These are phyloP conservation scores for Brachyhypopomus gauderio DNA, from an alignment of 2,113 vertebrate species.

Conservation along the genomic window DNA sequence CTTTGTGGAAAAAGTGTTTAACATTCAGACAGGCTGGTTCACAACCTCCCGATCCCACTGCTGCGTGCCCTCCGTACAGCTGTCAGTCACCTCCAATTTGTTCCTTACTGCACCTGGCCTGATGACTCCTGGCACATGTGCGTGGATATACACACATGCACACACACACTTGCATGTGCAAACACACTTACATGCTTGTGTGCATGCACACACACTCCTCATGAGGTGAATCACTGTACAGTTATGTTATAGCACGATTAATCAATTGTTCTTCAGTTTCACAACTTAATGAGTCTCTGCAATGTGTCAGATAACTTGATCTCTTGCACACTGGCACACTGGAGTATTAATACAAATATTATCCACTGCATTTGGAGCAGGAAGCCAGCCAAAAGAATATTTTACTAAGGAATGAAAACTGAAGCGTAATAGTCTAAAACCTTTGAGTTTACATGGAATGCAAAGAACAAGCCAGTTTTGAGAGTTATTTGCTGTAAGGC, in stretches of 20 bases:
- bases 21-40: constrained; percentile 41
- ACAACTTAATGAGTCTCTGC: constrained; percentile 14
- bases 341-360: constrained; percentile 19
- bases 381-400: constrained; percentile 4
- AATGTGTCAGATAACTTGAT: constrained; percentile 10
- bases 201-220: constrained; percentile 7
- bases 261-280: neutral
- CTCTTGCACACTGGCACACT: constrained; percentile 15
- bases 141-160: neutral
- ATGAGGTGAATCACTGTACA: neutral
- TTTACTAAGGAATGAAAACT: constrained; percentile 7
- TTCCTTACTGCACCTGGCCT: constrained; percentile 30
- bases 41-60: constrained; percentile 41
- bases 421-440: neutral
- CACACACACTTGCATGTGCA: too few species aligned
- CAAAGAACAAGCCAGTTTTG: neutral
- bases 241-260: neutral
- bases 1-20: constrained; percentile 54
- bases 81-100: constrained; percentile 49
- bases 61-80: constrained; percentile 24
- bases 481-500: constrained; percentile 24
- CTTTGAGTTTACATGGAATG: constrained; percentile 8
- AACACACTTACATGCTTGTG: too few species aligned
- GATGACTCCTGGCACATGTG: constrained; percentile 5
- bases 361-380: neutral